Evolutionary conservation across 1,140 invertebrate species (phyloP).

Genomic region (Mesaphorura yosii): DNA sequence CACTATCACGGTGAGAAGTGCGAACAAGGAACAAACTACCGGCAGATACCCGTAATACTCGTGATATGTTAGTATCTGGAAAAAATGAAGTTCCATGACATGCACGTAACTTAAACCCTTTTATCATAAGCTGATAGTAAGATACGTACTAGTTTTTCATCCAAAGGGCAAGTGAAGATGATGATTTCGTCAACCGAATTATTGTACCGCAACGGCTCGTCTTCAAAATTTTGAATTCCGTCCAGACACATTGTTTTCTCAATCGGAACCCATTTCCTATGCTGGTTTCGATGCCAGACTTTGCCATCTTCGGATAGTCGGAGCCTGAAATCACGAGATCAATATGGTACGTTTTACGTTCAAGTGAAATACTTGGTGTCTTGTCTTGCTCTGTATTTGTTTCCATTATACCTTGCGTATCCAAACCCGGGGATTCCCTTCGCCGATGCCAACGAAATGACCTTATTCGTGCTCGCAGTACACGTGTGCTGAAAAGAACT

Average conservation of each 20-base stretch:
- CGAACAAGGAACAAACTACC: slow-evolving; percentile 14
- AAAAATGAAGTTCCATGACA: neutral
- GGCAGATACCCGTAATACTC: slow-evolving; percentile 15
- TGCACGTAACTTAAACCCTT: no score
- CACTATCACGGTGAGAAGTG: slow-evolving; percentile 18
- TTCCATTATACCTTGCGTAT: no score
- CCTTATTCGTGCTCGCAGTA: neutral
- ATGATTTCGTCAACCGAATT: neutral
- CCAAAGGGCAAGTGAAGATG: neutral
- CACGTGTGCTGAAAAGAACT: neutral
- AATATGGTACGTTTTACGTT: no score
- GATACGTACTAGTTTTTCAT: neutral
- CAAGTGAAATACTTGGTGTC: no score
- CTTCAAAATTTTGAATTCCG: neutral
- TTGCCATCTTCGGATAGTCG: no score
- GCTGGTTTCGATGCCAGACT: no score
- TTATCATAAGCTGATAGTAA: neutral
- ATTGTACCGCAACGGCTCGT: neutral
- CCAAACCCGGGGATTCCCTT: no score
- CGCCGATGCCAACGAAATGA: neutral
- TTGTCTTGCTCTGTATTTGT: no score
- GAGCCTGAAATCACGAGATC: no score
- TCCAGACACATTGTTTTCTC: neutral
- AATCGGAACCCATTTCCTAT: no score
- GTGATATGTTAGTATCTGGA: neutral